These are phyloP conservation scores for Lottia scabra DNA, from an alignment of 2,888 invertebrate species.

Conservation along the genomic window DNA sequence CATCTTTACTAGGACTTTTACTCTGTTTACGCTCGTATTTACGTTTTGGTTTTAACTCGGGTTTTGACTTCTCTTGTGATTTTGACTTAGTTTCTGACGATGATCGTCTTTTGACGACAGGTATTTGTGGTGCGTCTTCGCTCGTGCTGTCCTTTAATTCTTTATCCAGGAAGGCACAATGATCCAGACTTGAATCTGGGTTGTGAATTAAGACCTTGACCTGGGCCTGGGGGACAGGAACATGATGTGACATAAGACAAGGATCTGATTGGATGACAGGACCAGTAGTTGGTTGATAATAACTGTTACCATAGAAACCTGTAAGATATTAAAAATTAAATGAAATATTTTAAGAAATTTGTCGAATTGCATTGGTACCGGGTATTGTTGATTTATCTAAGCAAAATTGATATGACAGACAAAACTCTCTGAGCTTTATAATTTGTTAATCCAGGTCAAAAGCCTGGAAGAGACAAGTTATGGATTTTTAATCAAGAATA, in stretches of 20 bases:
- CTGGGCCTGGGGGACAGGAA: slow-evolving; percentile 42
- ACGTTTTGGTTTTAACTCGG: slow-evolving; percentile 10
- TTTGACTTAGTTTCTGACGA: slow-evolving; percentile 17
- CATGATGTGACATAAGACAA: slow-evolving; percentile 41
- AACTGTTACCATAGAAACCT: slow-evolving; percentile 31
- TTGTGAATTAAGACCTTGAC: slow-evolving; percentile 39
- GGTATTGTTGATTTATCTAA: too few species aligned
- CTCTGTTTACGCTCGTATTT: slow-evolving; percentile 17
- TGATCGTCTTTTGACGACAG: not conserved
- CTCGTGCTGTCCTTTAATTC: slow-evolving; percentile 8
- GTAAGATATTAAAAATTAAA: not conserved
- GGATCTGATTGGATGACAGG: slow-evolving; percentile 36
- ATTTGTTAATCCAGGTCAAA: too few species aligned
- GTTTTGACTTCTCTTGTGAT: slow-evolving; percentile 16
- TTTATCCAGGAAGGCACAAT: slow-evolving; percentile 28
- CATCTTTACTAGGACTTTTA: slow-evolving; percentile 14
- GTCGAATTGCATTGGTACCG: too few species aligned
- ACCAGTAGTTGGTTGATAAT: slow-evolving; percentile 37
- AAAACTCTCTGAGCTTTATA: too few species aligned
- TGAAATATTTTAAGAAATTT: too few species aligned
- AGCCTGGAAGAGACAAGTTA: too few species aligned
- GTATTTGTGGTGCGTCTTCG: not conserved
- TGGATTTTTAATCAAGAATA: too few species aligned
- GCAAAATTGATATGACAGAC: too few species aligned
- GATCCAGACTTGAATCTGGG: slow-evolving; percentile 32